Conservation (phyloP, 2,113 vertebrate genomes). For the Apus apus region DNA sequence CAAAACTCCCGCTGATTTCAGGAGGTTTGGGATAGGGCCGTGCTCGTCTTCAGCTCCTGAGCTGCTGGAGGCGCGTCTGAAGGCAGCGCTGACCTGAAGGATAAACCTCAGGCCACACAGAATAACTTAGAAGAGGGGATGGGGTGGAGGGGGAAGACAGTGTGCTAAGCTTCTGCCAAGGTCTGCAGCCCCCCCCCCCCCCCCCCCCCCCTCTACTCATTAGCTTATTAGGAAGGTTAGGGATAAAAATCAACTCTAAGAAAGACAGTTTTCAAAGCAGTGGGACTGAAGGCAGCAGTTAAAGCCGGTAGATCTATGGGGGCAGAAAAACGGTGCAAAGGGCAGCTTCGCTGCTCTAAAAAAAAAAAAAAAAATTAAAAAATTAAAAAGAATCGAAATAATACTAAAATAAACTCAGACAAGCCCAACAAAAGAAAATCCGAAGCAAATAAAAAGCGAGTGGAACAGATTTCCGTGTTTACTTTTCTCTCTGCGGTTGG, state of each 20-base stretch:
- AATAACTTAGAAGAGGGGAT: neutral
- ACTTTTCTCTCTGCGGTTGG: constrained; percentile 42
- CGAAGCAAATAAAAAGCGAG: neutral
- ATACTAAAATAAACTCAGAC: neutral
- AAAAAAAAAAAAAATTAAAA: neutral
- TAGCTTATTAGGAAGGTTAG: neutral
- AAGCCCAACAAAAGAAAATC: constrained; percentile 1
- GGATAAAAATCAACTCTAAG: neutral
- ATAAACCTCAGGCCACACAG: neutral
- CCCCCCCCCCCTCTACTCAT: neutral
- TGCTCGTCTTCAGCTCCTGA: neutral
- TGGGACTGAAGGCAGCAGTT: neutral
- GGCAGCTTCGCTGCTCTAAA: neutral
- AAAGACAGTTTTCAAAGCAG: neutral
- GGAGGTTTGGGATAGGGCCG: neutral
- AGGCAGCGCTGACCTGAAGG: neutral
- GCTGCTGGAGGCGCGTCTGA: neutral
- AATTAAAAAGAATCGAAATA: neutral
- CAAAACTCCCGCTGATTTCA: neutral
- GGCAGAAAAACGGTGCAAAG: neutral
- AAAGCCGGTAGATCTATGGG: neutral
- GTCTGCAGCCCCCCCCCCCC: neutral
- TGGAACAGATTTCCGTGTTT: constrained; percentile 11
- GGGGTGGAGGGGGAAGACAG: no score
- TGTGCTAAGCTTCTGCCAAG: neutral